A percentile compares a stretch with the other conserved stretches of the same genome.
These are phyloP conservation scores for Caenorhabditis sinica DNA, from an alignment of 2,888 invertebrate species.

Conservation along the genomic window DNA sequence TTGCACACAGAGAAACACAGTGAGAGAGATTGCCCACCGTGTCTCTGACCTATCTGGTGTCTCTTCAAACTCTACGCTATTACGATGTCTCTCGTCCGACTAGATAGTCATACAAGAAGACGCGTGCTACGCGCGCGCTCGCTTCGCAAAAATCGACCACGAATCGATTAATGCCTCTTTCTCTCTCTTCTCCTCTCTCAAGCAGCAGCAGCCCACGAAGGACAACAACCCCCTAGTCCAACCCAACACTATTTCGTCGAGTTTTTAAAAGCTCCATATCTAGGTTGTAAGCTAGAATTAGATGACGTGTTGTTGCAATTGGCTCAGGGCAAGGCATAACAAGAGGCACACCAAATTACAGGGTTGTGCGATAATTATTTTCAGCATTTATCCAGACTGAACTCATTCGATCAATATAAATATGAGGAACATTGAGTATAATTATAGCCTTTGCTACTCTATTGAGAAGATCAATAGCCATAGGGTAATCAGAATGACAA, in stretches of 20 bases:
- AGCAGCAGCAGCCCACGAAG: background rate
- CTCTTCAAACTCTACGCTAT: slow-evolving; percentile 10
- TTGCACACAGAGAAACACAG: slow-evolving; percentile 7
- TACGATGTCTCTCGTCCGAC: slow-evolving; percentile 4
- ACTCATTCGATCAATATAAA: too few relatives aligned
- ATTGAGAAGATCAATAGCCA: too few relatives aligned
- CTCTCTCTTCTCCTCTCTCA: slow-evolving; percentile 5
- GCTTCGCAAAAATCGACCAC: slow-evolving; percentile 53
- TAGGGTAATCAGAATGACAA: too few relatives aligned
- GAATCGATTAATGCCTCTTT: slow-evolving; percentile 45
- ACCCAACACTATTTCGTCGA: slow-evolving; percentile 6
- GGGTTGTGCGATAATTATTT: background rate
- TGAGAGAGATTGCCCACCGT: background rate
- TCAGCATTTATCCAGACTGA: background rate
- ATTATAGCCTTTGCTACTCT: too few relatives aligned
- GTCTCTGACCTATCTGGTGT: background rate
- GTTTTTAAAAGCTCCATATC: slow-evolving; percentile 14
- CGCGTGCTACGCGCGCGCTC: slow-evolving; percentile 44
- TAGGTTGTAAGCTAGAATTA: slow-evolving; percentile 6
- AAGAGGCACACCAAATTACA: slow-evolving; percentile 14
- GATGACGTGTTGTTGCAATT: slow-evolving; percentile 13
- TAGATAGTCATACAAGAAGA: slow-evolving; percentile 40
- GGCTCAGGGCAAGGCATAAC: slow-evolving; percentile 6
- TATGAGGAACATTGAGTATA: background rate
- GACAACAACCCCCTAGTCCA: background rate